A percentile compares a stretch with the other conserved stretches of the same genome.
Conservation (phyloP, 2,888 invertebrate genomes). For the Timema podura region DNA sequence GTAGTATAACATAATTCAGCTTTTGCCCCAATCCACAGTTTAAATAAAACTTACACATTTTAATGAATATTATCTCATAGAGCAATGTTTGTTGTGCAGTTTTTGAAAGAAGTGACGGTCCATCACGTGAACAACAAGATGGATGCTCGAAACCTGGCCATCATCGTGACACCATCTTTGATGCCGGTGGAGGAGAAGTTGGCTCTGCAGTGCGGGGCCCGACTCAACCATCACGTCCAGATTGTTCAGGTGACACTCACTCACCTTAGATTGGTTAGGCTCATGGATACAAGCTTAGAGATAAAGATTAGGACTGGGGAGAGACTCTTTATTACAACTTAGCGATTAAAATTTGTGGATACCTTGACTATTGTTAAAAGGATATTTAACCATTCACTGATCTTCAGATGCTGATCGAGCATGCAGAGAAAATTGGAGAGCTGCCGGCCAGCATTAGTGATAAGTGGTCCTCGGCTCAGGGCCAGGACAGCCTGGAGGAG, state of each 20-base stretch:
- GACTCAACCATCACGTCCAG: conserved; percentile 64
- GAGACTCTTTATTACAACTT: too few species aligned
- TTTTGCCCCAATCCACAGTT: conserved; percentile 34
- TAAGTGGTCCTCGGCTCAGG: conserved; percentile 36
- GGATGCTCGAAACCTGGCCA: conserved; percentile 77
- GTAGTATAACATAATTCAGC: conserved; percentile 29
- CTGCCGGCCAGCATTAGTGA: conserved; percentile 59
- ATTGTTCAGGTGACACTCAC: conserved; percentile 57
- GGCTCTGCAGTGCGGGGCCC: conserved; percentile 50
- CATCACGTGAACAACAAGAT: conserved; percentile 73
- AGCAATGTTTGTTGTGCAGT: conserved; percentile 45
- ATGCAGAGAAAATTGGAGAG: conserved; percentile 69
- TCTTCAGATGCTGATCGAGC: conserved; percentile 67
- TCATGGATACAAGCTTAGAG: not conserved
- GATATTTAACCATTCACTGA: not conserved
- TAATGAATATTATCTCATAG: conserved; percentile 20
- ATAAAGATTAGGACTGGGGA: too few species aligned
- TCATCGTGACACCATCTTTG: conserved; percentile 80
- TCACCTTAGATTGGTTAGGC: not conserved
- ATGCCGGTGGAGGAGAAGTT: conserved; percentile 68
- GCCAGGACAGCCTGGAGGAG: not conserved
- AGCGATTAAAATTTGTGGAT: too few species aligned
- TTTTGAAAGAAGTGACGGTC: conserved; percentile 65
- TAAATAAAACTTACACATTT: conserved; percentile 14
- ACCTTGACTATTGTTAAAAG: too few species aligned